Evolutionary conservation across 2,888 invertebrate species (phyloP).

Genomic region (Platypus cylindrus): DNA sequence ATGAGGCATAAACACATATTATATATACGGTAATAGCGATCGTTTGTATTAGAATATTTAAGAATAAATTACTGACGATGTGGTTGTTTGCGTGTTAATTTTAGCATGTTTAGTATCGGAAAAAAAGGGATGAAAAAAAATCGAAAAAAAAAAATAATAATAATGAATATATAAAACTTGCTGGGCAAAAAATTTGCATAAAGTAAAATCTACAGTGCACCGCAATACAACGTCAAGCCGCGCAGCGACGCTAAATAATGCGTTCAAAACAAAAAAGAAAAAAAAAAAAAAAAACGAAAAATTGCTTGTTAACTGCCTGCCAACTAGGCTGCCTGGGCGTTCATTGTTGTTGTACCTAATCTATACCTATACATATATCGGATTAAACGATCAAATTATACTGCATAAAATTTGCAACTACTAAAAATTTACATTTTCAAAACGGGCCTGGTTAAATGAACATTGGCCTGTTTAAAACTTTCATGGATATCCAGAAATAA

Average conservation of each 20-base stretch:
- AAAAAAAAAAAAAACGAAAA: too few species aligned
- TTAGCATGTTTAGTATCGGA: conserved; percentile 6
- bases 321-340: conserved; percentile 7
- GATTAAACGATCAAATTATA: conserved; percentile 9
- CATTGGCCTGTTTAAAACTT: conserved; percentile 7
- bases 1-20: too few species aligned
- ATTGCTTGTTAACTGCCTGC: conserved; percentile 7
- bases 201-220: conserved; percentile 8
- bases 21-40: too few species aligned
- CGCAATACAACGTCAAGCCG: too few species aligned
- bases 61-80: conserved; percentile 10
- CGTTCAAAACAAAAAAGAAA: too few species aligned
- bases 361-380: conserved; percentile 8
- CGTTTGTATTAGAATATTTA: conserved; percentile 11
- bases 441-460: conserved; percentile 11
- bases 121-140: not conserved
- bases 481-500: too few species aligned
- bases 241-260: too few species aligned
- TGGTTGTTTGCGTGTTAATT: conserved; percentile 12
- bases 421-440: conserved; percentile 9
- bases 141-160: conserved; percentile 5
- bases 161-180: too few species aligned
- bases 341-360: too few species aligned
- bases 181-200: conserved; percentile 6
- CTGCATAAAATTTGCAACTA: conserved; percentile 10